Base-by-base conservation (phyloP, 2,797 vertebrate genomes). In the Rhinatrema bivittatum region DNA sequence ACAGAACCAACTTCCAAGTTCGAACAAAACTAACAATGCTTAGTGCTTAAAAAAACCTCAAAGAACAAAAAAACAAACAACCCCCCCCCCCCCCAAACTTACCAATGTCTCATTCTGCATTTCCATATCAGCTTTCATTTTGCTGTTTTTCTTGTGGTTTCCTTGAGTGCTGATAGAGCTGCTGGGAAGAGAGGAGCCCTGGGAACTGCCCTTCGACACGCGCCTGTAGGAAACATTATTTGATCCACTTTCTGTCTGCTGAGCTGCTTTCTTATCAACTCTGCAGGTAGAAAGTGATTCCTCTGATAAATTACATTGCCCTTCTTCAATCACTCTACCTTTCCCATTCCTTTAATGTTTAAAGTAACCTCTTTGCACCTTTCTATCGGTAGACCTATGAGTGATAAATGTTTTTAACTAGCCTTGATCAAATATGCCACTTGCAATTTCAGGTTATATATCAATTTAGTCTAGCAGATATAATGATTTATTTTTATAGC, bases 151-250 rank as follows among this genome's bases (percentile, higher is more conserved):
- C 79, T 69, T 88, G 68, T 85, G 76, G 32, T 65, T 68, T 89
- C 78, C 87, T 84, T 86, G 66, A 62, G 65, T 28, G 59, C 62
- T 62, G 58, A 65, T 45, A 41, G 85, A 79, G 70, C 74, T 76
- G 61, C 67, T 16, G 1, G 74, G 65, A 33, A 79, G 74, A 46
- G 78, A 58, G 26, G 72, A 74, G 46, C 66, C 59, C 66, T 85
- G 81, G 39, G 76, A 74, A 65, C 62, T 81, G 72, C 79, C 80
- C 86, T 90, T 89, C 67, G 73, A 75, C 52, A 81, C 45, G n/a
- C 61, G 82, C 77, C 88, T 88, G 84, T 45, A 78, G 83, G 74
- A 86, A 81, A 82, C 53, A 76, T 67, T 69, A 79, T 84, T 82
- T 79, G 74, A 86, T 89, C 75, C 66, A 65, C 72, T 80, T 77